Percentiles rank a stretch among this genome's conserved stretches.
Conservation (phyloP, 2,888 invertebrate genomes). For the Ligdia adustata region DNA sequence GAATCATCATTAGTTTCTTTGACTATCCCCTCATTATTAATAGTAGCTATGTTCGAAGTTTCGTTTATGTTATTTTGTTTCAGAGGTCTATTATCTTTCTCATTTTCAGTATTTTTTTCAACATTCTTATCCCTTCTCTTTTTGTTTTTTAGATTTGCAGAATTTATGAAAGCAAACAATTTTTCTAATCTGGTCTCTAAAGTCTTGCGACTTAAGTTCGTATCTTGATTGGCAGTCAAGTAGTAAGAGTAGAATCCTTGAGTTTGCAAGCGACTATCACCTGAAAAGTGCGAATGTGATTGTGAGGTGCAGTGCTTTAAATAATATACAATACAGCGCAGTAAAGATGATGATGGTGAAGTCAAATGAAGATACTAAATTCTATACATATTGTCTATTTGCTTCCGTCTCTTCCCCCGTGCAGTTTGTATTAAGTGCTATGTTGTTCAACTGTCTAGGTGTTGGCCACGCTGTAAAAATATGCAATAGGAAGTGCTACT, state of each 20-base stretch:
- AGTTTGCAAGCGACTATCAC: conserved; percentile 45
- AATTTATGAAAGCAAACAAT: conserved; percentile 28
- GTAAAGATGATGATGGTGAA: too few species aligned
- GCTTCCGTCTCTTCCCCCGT: too few species aligned
- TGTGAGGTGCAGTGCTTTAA: conserved; percentile 12
- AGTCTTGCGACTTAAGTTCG: conserved; percentile 19
- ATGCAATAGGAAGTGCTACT: too few species aligned
- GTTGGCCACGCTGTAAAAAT: too few species aligned
- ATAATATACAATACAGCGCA: conserved; percentile 4
- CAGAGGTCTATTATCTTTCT: not conserved
- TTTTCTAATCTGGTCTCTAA: conserved; percentile 30
- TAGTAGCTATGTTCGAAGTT: not conserved
- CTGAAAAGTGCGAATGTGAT: conserved; percentile 42
- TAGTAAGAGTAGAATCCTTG: conserved; percentile 50
- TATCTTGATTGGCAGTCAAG: conserved; percentile 33
- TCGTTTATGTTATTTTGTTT: not conserved
- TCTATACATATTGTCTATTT: too few species aligned
- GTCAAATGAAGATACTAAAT: not conserved
- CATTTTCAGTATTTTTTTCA: not conserved
- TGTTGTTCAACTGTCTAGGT: too few species aligned
- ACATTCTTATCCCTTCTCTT: not conserved
- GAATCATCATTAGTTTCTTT: not conserved
- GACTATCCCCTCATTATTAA: too few species aligned
- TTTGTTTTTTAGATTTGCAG: conserved; percentile 16
- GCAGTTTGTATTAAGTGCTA: too few species aligned